These are phyloP conservation scores for Lordiphosa stackelbergi DNA, from an alignment of 1,140 invertebrate species.

Conservation along the genomic window DNA sequence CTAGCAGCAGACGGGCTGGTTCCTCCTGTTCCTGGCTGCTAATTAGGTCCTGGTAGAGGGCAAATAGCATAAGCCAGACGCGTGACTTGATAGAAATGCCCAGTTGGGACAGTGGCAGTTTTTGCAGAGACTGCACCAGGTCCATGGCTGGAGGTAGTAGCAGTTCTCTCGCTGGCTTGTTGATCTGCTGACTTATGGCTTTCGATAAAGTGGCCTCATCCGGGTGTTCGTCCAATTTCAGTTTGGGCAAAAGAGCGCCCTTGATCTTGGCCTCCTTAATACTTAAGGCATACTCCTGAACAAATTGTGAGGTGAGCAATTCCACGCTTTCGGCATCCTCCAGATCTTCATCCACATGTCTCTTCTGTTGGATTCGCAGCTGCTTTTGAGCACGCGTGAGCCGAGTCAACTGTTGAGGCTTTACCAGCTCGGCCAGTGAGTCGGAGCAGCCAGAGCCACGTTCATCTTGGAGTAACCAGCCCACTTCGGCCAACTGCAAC, in stretches of 20 bases:
- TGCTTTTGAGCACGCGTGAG: conserved; percentile 39
- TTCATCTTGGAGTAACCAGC: conserved; percentile 37
- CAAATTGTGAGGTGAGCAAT: conserved; percentile 25
- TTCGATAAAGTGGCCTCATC: conserved; percentile 2
- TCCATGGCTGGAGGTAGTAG: conserved; percentile 19
- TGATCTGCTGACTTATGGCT: conserved; percentile 7
- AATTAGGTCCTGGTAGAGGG: conserved; percentile 30
- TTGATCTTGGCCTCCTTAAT: conserved; percentile 27
- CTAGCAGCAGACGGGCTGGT: conserved; percentile 22
- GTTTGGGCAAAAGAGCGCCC: conserved; percentile 29
- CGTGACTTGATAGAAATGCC: conserved; percentile 29
- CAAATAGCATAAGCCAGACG: conserved; percentile 45
- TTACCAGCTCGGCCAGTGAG: conserved; percentile 27
- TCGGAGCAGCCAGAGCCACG: conserved; percentile 15
- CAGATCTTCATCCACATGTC: not conserved
- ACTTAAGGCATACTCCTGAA: conserved; percentile 12
- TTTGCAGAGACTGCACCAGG: conserved; percentile 26
- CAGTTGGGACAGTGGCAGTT: conserved; percentile 37
- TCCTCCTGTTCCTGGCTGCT: conserved; percentile 7
- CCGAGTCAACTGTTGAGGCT: conserved; percentile 11
- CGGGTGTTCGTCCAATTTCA: conserved; percentile 7
- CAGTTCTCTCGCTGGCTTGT: conserved; percentile 6
- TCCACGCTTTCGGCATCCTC: conserved; percentile 50
- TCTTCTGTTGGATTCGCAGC: conserved; percentile 22
- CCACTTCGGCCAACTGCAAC: conserved; percentile 34